These are phyloP conservation scores for Neofelis nebulosa DNA, from an alignment of 2,113 vertebrate genomes.

Conservation along the genomic window DNA sequence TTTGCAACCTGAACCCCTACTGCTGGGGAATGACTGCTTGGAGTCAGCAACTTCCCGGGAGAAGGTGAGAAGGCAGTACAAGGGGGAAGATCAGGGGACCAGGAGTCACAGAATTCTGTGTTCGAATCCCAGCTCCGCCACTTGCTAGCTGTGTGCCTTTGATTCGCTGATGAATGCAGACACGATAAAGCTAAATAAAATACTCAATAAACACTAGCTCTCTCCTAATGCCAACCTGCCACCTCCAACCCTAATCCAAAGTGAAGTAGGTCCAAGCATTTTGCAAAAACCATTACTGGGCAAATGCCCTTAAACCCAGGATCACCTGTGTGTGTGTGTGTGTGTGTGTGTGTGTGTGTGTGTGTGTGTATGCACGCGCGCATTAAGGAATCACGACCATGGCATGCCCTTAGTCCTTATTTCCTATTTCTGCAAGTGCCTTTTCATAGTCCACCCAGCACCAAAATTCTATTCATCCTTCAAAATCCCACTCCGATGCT, in stretches of 20 bases:
- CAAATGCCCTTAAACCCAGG: background rate
- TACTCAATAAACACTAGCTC: background rate
- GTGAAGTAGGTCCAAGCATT: background rate
- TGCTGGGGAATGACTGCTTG: background rate
- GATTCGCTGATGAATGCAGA: background rate
- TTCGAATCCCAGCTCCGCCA: background rate
- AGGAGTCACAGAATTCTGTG: background rate
- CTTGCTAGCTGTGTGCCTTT: background rate
- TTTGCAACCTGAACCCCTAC: background rate
- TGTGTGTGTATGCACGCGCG: fast-evolving
- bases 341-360: too few relatives aligned
- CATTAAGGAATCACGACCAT: background rate
- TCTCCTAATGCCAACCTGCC: background rate
- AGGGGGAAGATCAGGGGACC: background rate
- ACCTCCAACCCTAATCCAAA: background rate
- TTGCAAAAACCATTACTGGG: background rate
- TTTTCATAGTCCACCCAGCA: background rate
- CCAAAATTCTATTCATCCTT: background rate
- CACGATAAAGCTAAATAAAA: background rate
- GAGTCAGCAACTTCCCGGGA: background rate
- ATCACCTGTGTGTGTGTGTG: background rate
- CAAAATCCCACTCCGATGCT: background rate
- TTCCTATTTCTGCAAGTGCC: background rate
- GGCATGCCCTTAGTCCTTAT: background rate
- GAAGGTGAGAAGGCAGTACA: background rate